Percentiles rank a stretch among this genome's conserved stretches.
phyloP scores from a whole-genome alignment of 1,140 invertebrate species.

The Teleopsis dalmanni region DNA sequence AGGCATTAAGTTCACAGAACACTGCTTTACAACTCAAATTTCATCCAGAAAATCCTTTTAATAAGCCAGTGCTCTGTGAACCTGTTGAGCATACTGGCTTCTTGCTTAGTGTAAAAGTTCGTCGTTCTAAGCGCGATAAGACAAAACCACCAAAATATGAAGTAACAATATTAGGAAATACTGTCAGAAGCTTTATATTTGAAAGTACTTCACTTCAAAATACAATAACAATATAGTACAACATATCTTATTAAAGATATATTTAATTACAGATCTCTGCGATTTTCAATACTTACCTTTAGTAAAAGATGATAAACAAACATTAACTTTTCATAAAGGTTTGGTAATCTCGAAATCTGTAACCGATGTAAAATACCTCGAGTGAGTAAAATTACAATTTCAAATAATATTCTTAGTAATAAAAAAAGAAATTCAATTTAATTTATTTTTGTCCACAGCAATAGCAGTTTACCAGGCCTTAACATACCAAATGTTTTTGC shows the following conservation, averaged over 20 bases:
- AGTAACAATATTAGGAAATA: conserved; percentile 50
- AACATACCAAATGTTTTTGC: conserved; percentile 71
- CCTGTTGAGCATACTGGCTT: conserved; percentile 58
- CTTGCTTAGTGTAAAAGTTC: conserved; percentile 64
- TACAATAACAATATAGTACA: too few relatives aligned
- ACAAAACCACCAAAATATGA: conserved; percentile 50
- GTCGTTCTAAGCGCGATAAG: conserved; percentile 42
- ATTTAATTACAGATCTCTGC: conserved; percentile 58
- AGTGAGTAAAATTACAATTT: conserved; percentile 35
- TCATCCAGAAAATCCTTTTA: conserved; percentile 76
- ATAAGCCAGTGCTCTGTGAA: conserved; percentile 71
- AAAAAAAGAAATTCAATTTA: not conserved
- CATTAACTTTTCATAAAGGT: conserved; percentile 51
- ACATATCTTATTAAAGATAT: not conserved
- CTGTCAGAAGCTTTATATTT: conserved; percentile 42
- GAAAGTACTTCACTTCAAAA: conserved; percentile 28
- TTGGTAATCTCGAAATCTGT: conserved; percentile 58
- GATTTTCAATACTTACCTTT: conserved; percentile 90
- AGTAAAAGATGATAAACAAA: conserved; percentile 34
- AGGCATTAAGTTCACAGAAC: conserved; percentile 46
- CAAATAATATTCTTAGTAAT: not conserved
- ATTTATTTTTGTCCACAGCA: conserved; percentile 35
- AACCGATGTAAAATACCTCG: conserved; percentile 53
- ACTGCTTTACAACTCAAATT: conserved; percentile 66
- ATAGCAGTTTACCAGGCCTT: conserved; percentile 55